Base-by-base conservation (phyloP, 2,888 invertebrate genomes). In the Ichneumon xanthorius region DNA sequence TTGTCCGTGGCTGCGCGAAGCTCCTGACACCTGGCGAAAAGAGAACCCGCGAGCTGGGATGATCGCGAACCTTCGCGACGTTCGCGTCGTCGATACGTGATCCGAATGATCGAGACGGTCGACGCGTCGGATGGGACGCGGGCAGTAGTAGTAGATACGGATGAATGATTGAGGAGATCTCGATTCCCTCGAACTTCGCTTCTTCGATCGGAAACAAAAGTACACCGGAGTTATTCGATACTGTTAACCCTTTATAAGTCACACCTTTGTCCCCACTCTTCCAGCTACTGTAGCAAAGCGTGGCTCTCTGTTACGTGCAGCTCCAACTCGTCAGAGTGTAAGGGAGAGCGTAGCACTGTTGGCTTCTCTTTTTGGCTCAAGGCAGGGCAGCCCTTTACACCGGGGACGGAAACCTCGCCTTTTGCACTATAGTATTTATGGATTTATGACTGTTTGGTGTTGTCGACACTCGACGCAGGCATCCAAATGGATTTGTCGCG, bases 61-160 rank as follows among this genome's bases (percentile, higher is more conserved):
- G 63, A 80, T 82, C 70, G 61, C 14, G 50, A 70, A 78, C 53
- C 73, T 72, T 77, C 50, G 83, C 86, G 84, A 85, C 78, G 85
- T 83, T 78, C 78, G 63, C 55, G 45, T 26, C 58, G 79, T 70
- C 79, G 75, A 86, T 86, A 87, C 87, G 87, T 87, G 87, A 87
- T 84, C 50, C 78, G 87, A 87, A 87, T 87, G 84, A 87, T 87
- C 86, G 80, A 68, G 58, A 77, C 61, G 63, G 68, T 81, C 80
- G 53, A 33, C 63, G 33, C 37, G 53, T n/a, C 30, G 58, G 65
- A 48, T 76, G 76, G 67, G 4, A 67, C 50, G 68, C 50, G 80
- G 76, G 67, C n/a, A 65, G 11, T 40, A 40, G 11, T 40, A 40
- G 72, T 77, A 67, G 61, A 84, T 80, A 68, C 85, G 85, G 82